A percentile compares a stretch with the other conserved stretches of the same genome.
These are phyloP conservation scores for Macaca mulatta DNA, from an alignment of 2,113 vertebrate genomes.

Conservation along the genomic window DNA sequence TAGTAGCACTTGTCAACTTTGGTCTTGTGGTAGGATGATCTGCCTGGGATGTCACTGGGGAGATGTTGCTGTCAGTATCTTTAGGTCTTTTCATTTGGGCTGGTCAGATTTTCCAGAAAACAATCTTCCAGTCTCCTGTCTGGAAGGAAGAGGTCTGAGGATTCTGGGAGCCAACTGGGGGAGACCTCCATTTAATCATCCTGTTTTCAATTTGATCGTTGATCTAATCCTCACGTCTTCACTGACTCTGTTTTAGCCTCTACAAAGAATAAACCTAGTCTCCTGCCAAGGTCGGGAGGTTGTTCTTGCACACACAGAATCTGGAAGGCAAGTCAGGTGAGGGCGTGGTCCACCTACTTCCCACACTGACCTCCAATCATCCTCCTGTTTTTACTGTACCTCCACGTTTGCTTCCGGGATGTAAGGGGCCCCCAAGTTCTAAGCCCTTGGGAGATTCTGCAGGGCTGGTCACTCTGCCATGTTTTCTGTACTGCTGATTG, in stretches of 20 bases:
- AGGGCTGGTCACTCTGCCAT: fast-evolving
- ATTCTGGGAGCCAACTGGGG: background rate
- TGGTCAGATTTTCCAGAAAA: background rate
- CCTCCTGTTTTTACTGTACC: too few relatives aligned
- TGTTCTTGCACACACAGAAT: too few relatives aligned
- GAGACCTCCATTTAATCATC: background rate
- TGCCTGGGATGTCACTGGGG: background rate
- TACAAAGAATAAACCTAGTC: background rate
- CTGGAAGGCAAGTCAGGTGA: fast-evolving
- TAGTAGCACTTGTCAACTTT: background rate
- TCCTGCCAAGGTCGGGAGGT: background rate
- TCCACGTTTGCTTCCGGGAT: fast-evolving
- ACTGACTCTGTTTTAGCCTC: background rate
- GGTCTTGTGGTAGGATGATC: background rate
- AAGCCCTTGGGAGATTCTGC: fast-evolving
- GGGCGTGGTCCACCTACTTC: fast-evolving
- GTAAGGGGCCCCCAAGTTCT: fast-evolving
- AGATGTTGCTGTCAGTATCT: background rate
- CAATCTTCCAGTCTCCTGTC: background rate
- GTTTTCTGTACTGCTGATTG: background rate
- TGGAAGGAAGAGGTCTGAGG: background rate
- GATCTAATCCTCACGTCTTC: background rate
- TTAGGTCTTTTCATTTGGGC: background rate
- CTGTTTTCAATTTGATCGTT: background rate
- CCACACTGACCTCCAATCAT: fast-evolving